Conservation (phyloP, 2,797 vertebrate species). For the Neosalanx taihuensis region DNA sequence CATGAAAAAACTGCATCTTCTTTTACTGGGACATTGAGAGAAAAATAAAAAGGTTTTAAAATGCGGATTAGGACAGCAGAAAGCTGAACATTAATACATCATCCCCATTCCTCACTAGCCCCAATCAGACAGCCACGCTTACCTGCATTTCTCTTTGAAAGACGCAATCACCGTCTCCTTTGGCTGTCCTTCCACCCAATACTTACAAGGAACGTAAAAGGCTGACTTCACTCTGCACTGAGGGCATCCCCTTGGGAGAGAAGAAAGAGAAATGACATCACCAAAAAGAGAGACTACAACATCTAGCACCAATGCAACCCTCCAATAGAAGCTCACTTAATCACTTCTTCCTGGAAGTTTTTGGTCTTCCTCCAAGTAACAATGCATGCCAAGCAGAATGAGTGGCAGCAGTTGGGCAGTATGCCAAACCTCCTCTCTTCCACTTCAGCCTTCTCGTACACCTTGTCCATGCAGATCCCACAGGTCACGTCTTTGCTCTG, state of each 20-base stretch:
- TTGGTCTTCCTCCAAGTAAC: conserved; percentile 82
- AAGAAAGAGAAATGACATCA: not conserved
- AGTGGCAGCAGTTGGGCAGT: conserved; percentile 85
- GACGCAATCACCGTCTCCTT: conserved; percentile 78
- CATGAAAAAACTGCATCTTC: conserved; percentile 79
- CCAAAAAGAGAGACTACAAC: not conserved
- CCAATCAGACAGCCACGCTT: conserved; percentile 16
- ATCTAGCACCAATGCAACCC: not conserved
- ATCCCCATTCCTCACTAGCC: too few relatives aligned
- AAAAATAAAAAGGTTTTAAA: not conserved
- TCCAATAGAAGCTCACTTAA: conserved; percentile 72
- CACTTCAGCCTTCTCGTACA: conserved; percentile 76
- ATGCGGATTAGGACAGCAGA: not conserved
- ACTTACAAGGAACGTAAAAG: conserved; percentile 85
- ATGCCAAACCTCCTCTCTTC: conserved; percentile 81
- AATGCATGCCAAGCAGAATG: conserved; percentile 85
- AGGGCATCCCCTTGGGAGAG: conserved; percentile 78
- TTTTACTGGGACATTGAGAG: conserved; percentile 71
- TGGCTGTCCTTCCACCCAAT: conserved; percentile 80
- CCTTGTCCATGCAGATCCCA: conserved; percentile 91
- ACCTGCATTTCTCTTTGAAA: conserved; percentile 85
- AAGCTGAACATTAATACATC: not conserved
- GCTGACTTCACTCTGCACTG: conserved; percentile 84
- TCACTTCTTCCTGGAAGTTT: conserved; percentile 71
- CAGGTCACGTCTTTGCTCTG: conserved; percentile 78